Evolutionary conservation across 2,797 vertebrate genomes (phyloP), one percentile per base, ranked within the genome.

Genomic region (Limnodromus scolopaceus): DNA sequence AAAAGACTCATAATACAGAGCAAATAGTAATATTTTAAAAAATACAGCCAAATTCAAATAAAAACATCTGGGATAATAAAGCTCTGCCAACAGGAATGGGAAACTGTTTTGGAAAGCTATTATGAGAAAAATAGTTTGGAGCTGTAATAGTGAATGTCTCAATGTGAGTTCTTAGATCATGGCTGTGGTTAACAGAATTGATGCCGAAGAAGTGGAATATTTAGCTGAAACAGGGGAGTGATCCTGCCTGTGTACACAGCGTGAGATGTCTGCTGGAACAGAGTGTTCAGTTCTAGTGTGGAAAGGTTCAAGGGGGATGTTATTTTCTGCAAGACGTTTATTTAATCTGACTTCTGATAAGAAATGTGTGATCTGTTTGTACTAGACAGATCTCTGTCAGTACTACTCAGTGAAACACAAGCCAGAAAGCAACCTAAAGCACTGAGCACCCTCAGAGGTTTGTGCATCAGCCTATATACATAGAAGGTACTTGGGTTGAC

Each of bases 341-440:
- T 93, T 92, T 93, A 51, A 91, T 93, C 91, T 87, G 86, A 87
- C 74, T 97, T 92, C 64, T 92, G 91, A 94, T 95, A 94, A 96
- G 64, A 85, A n/a, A 11, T 25, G 24, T 80, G 48, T 81, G 90
- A 93, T 88, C 46, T 84, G 70, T 82, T 86, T 87, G 39, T 48
- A 11, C 39, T 27, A 25, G n/a, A 3, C 32, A 87, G 86, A 58
- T 60, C 74, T 51, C 55, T 95, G 79, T 93, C 92, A 89, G 83
- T 84, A 34, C 54, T 63, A 18, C 24, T 92, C 77, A 68, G 71
- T 45, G 74, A 87, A 84, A 93, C 20, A 27, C 43, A 93, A 89
- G 32, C 70, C 93, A 91, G 91, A 79, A 75, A 51, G 74, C 60
- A 70, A 48, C 55, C 45, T 71, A 45, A 74, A 83, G 51, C 58